Percentiles rank a stretch among this genome's conserved stretches.
Evolutionary conservation across 2,888 invertebrate species (phyloP).

Genomic region (Phortica okadai): DNA sequence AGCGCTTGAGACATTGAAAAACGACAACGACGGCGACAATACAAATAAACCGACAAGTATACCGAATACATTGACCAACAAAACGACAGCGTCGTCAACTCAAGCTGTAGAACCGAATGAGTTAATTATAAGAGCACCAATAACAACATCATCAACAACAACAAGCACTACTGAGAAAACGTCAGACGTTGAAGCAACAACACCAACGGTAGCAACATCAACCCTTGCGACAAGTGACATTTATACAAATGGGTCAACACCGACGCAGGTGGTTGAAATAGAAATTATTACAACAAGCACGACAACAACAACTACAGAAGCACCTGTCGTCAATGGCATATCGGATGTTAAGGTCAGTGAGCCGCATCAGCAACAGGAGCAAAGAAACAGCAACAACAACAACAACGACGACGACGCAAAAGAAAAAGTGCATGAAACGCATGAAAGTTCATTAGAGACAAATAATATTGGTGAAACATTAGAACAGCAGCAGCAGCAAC

Average conservation of each 20-base stretch:
- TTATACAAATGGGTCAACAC: conserved; percentile 27
- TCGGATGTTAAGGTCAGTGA: conserved; percentile 1
- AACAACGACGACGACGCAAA: conserved; percentile 41
- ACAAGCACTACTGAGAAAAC: conserved; percentile 20
- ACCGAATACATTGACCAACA: conserved; percentile 17
- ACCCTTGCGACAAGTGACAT: conserved; percentile 33
- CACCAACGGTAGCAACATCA: conserved; percentile 40
- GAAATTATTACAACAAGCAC: conserved; percentile 45
- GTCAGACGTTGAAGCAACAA: conserved; percentile 23
- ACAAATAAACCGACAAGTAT: conserved; percentile 20
- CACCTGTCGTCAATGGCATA: conserved; percentile 36
- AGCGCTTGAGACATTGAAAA: conserved; percentile 16
- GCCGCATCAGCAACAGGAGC: conserved; percentile 38
- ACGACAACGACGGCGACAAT: conserved; percentile 39
- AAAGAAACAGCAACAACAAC: conserved; percentile 38
- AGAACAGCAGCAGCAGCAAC: neutral
- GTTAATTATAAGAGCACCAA: conserved; percentile 16
- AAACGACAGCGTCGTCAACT: conserved; percentile 21
- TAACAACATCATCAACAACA: conserved; percentile 36
- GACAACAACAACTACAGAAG: conserved; percentile 34
- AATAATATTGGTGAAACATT: conserved; percentile 67
- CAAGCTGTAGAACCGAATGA: neutral
- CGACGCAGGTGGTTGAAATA: conserved; percentile 40
- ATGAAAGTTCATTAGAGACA: conserved; percentile 69
- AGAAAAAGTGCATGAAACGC: conserved; percentile 44